These are phyloP conservation scores for Danionella cerebrum DNA, from an alignment of 2,113 vertebrate species.

Conservation along the genomic window DNA sequence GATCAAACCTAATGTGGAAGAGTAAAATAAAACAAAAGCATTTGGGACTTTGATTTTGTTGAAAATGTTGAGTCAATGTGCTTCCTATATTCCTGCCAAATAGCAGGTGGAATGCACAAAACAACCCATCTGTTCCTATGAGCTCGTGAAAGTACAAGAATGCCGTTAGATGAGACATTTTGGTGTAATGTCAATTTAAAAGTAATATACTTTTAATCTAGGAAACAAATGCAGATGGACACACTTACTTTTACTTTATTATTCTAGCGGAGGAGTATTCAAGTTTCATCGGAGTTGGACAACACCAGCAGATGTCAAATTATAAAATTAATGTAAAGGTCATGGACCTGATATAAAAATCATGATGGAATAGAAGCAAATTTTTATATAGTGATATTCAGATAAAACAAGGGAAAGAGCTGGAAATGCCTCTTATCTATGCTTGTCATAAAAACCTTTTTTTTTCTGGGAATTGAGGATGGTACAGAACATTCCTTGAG, in stretches of 20 bases:
- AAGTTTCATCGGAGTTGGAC: no score
- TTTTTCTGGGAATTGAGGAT: background rate
- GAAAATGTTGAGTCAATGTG: conserved; percentile 19
- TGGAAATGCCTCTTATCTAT: background rate
- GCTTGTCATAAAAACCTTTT: background rate
- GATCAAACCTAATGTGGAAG: background rate
- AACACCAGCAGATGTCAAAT: no score
- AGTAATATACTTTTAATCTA: background rate
- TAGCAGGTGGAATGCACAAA: conserved; percentile 7
- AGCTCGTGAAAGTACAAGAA: background rate
- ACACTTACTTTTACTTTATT: no score
- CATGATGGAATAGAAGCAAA: background rate
- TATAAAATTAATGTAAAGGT: no score
- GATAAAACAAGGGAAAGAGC: background rate
- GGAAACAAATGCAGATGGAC: background rate
- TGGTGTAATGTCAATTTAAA: background rate
- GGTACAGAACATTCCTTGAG: background rate
- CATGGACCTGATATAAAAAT: no score
- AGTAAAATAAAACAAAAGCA: conserved; percentile 5
- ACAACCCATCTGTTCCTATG: conserved; percentile 22
- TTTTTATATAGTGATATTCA: background rate
- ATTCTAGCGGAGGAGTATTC: no score
- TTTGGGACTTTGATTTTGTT: conserved; percentile 11
- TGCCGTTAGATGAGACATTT: background rate
- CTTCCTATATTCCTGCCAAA: conserved; percentile 9